Conservation (phyloP, 2,888 invertebrate species). For the Sthenelais limicola region DNA sequence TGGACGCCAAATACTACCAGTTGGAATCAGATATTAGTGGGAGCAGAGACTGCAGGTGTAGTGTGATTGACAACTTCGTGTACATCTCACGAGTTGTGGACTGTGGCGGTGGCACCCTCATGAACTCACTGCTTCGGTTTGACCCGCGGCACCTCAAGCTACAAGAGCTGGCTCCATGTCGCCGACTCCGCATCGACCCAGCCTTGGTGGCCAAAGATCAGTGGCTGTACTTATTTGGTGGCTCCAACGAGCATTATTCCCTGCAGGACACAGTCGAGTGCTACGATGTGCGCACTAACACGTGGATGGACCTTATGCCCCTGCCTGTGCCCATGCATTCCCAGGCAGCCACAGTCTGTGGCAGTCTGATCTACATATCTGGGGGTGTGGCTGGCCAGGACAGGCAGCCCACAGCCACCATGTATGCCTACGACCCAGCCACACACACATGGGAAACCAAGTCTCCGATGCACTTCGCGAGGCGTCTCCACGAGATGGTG, state of each 20-base stretch:
- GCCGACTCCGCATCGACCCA: slow-evolving; percentile 66
- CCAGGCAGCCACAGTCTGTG: slow-evolving; percentile 60
- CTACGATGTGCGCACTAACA: slow-evolving; percentile 66
- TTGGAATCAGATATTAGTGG: slow-evolving; percentile 68
- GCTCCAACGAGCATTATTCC: slow-evolving; percentile 65
- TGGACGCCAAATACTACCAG: slow-evolving; percentile 61
- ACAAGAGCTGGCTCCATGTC: slow-evolving; percentile 67
- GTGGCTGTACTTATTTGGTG: slow-evolving; percentile 67
- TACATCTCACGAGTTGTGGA: slow-evolving; percentile 71
- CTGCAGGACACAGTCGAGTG: slow-evolving; percentile 68
- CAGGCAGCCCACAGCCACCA: slow-evolving; percentile 62
- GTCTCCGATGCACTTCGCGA: slow-evolving; percentile 67
- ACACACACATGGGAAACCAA: slow-evolving; percentile 61
- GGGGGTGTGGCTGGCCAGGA: slow-evolving; percentile 68
- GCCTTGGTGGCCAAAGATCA: slow-evolving; percentile 62
- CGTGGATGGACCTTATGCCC: slow-evolving; percentile 67
- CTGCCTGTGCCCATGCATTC: slow-evolving; percentile 67
- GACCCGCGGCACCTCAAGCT: slow-evolving; percentile 68
- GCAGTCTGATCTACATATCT: slow-evolving; percentile 65
- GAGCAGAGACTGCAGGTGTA: slow-evolving; percentile 67
- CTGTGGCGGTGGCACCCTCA: slow-evolving; percentile 70
- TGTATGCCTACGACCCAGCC: slow-evolving; percentile 63
- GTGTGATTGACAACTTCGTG: slow-evolving; percentile 67
- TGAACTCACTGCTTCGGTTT: slow-evolving; percentile 69
- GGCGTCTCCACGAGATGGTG: slow-evolving; percentile 70